Evolutionary conservation across 2,888 invertebrate genomes (phyloP).

Genomic region (Cephus nigrinus): DNA sequence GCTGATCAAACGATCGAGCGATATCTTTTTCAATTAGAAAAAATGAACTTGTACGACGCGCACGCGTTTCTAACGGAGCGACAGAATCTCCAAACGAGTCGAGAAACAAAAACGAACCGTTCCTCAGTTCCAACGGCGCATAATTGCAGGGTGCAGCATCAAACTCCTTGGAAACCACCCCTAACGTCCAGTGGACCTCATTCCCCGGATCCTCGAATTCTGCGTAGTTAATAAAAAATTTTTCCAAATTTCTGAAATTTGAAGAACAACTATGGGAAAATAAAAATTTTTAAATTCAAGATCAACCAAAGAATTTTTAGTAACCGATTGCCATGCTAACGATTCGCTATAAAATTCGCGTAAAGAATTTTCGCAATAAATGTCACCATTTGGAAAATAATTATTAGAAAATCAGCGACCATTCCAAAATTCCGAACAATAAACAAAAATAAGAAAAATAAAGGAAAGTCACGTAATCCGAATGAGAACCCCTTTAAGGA

Average conservation of each 20-base stretch:
- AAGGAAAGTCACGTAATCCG: background rate
- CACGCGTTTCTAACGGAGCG: background rate
- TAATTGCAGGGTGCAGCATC: slow-evolving; percentile 41
- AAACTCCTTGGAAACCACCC: slow-evolving; percentile 32
- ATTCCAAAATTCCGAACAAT: background rate
- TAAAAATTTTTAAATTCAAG: background rate
- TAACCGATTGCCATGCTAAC: background rate
- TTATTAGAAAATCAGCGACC: background rate
- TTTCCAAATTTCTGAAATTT: background rate
- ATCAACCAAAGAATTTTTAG: background rate
- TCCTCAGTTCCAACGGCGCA: slow-evolving; percentile 21
- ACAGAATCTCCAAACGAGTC: background rate
- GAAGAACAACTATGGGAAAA: background rate
- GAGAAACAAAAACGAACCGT: slow-evolving; percentile 35
- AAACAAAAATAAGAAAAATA: background rate
- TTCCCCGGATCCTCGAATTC: background rate
- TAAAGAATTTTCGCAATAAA: background rate
- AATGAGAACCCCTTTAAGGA: slow-evolving; percentile 42
- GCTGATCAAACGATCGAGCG: background rate
- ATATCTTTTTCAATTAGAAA: slow-evolving; percentile 4
- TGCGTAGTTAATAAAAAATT: background rate
- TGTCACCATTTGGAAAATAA: background rate
- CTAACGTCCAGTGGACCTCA: slow-evolving; percentile 31
- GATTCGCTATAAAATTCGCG: background rate
- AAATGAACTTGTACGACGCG: background rate